Percentiles rank a stretch among this genome's conserved stretches.
These are phyloP conservation scores for Akabosia matsudoensis DNA, from an alignment of 1,140 invertebrate genomes.

Conservation along the genomic window DNA sequence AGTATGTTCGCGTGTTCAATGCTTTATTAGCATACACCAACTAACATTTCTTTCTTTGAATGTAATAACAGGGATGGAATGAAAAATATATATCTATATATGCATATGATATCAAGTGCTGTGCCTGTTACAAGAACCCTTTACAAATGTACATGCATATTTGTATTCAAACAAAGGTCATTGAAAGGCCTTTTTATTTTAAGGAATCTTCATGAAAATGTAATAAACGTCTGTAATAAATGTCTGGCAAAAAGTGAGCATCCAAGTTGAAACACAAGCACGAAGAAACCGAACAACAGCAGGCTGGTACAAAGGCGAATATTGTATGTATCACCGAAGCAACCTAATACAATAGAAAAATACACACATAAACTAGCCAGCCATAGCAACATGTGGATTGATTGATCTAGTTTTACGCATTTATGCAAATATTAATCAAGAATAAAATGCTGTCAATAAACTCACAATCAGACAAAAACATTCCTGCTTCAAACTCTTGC, in stretches of 20 bases:
- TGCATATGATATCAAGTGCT: not conserved
- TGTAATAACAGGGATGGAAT: not conserved
- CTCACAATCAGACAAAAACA: too few relatives aligned
- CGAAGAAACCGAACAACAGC: not conserved
- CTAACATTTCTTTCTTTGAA: not conserved
- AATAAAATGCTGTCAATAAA: not conserved
- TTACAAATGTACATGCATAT: too few relatives aligned
- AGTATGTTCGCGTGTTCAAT: not conserved
- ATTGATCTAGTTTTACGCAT: not conserved
- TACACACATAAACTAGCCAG: too few relatives aligned
- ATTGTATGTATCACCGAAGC: too few relatives aligned
- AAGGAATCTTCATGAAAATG: too few relatives aligned
- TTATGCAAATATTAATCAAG: not conserved
- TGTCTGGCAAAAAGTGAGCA: not conserved
- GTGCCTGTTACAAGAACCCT: not conserved
- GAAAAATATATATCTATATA: not conserved
- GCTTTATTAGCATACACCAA: not conserved
- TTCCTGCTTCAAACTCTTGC: too few relatives aligned
- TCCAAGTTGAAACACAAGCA: too few relatives aligned
- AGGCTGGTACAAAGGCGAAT: not conserved
- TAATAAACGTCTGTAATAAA: too few relatives aligned
- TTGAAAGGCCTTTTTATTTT: not conserved
- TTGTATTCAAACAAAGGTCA: too few relatives aligned
- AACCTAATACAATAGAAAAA: too few relatives aligned
- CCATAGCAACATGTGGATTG: not conserved